These are phyloP conservation scores for Chloroclysta siterata DNA, from an alignment of 2,888 invertebrate genomes.

Conservation along the genomic window DNA sequence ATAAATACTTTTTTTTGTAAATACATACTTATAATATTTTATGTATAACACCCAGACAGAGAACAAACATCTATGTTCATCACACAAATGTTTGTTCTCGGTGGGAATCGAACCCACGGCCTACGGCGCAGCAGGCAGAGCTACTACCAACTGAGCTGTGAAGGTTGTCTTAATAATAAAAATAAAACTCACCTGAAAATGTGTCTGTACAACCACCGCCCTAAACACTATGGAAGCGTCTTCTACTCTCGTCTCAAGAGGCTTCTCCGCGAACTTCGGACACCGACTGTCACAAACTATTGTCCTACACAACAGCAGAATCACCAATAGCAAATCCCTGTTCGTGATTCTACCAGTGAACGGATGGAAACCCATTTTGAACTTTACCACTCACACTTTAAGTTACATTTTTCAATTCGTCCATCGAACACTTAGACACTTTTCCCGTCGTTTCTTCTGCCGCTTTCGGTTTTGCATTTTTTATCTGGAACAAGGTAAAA, in stretches of 20 bases:
- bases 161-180: no score
- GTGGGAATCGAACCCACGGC: no score
- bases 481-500: constrained; percentile 73
- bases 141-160: no score
- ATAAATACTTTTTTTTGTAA: no score
- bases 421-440: constrained; percentile 64
- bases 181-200: constrained; percentile 68
- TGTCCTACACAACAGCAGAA: constrained; percentile 74
- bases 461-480: constrained; percentile 75
- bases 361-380: constrained; percentile 66
- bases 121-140: no score
- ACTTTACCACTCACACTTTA: constrained; percentile 44
- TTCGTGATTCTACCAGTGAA: constrained; percentile 61
- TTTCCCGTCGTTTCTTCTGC: constrained; percentile 69
- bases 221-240: constrained; percentile 84
- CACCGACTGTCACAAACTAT: constrained; percentile 82
- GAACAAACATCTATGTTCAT: no score
- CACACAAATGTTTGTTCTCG: no score
- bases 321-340: constrained; percentile 68
- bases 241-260: constrained; percentile 81
- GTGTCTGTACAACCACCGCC: constrained; percentile 76
- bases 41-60: no score
- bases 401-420: constrained; percentile 68
- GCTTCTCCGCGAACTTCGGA: constrained; percentile 80
- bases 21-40: no score